Base-by-base conservation (phyloP, 30 jellyfish, hydroid and myxozoan species). In the Mastigias papua region DNA sequence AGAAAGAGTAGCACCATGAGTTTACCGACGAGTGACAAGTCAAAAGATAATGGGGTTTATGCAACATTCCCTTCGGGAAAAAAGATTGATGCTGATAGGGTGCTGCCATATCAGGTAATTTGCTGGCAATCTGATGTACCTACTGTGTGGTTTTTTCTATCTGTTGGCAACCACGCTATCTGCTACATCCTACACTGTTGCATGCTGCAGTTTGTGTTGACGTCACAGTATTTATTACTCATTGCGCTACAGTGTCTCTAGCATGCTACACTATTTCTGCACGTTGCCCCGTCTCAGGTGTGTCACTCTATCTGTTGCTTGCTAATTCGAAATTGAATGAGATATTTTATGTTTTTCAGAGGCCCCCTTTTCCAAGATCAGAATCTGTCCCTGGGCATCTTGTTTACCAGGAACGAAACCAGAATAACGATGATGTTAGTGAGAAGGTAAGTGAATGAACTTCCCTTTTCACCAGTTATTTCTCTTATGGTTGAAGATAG, bases 301-400 rank as follows among this genome's bases (percentile, higher is more conserved):
- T n/a, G n/a, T n/a, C n/a, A n/a, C n/a, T n/a, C n/a, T n/a, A n/a
- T n/a, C n/a, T n/a, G n/a, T n/a, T n/a, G n/a, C n/a, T n/a, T n/a
- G n/a, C n/a, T n/a, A n/a, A n/a, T n/a, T n/a, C n/a, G n/a, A n/a
- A n/a, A n/a, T n/a, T n/a, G n/a, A n/a, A n/a, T n/a, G n/a, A n/a
- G n/a, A n/a, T n/a, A n/a, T n/a, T n/a, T n/a, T n/a, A n/a, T 46
- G 13, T 46, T 23, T 81, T 69, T 23, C 69, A 58, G 75, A 80
- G 73, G 22, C 27, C 92, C 29, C 31, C 82, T 9, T 85, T 84
- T 57, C 90, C 76, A 49, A 82, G 96, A 27, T 75, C 92, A 21
- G 96, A 73, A 26, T 88, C 98, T 19, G 93, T 85, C 27, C 98
- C 88, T 20, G 98, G 98, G 7, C 98, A 93, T 88, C 86, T 93